Evolutionary conservation across 1,140 invertebrate species (phyloP).

Genomic region (Phymorhynchus buccinoides): DNA sequence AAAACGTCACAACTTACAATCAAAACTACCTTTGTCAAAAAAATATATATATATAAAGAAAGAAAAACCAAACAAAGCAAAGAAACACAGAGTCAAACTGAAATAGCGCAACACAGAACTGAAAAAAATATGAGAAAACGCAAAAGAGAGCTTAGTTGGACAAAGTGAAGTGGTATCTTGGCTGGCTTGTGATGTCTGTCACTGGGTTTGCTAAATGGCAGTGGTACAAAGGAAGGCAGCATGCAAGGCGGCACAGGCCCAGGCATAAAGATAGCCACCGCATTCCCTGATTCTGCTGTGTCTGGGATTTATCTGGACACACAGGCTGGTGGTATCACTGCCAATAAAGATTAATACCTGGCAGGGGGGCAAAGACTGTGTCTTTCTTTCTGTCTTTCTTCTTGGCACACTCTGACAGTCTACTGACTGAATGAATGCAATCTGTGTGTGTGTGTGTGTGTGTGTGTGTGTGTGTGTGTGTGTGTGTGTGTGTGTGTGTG

Average conservation of each 20-base stretch:
- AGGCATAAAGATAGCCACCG: neutral
- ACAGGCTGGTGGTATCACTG: neutral
- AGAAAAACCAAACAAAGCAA: neutral
- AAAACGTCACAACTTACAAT: too few species aligned
- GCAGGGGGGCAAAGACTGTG: neutral
- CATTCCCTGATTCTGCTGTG: neutral
- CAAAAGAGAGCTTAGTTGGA: neutral
- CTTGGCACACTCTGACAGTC: neutral
- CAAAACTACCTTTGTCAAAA: too few species aligned
- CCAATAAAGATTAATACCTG: constrained; percentile 26
- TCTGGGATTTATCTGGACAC: constrained; percentile 20
- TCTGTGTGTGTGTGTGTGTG: neutral
- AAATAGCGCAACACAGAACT: neutral
- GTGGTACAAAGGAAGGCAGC: neutral
- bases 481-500: too few species aligned
- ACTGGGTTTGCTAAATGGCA: neutral
- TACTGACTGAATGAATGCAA: neutral
- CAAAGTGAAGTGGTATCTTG: neutral
- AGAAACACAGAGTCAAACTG: neutral
- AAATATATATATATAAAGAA: neutral
- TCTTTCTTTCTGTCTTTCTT: neutral
- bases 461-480: too few species aligned
- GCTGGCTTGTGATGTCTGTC: neutral
- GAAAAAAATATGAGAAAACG: neutral
- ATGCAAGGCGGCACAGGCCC: neutral